Base-by-base conservation (phyloP, 2,113 vertebrate genomes). In the Hippoglossus stenolepis region DNA sequence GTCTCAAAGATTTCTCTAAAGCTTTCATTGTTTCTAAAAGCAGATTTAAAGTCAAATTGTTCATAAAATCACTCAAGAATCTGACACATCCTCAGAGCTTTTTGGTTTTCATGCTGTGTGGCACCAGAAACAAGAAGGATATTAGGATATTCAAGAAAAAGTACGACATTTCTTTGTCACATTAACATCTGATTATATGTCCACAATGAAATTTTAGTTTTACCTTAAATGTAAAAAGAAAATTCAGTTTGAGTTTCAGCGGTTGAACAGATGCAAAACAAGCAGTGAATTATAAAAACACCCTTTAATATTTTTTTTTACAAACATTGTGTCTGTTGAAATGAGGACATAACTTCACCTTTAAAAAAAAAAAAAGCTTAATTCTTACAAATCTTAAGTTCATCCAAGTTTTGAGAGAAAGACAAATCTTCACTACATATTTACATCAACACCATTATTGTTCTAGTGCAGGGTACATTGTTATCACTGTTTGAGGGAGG, bases 341-440 rank as follows among this genome's bases (percentile, higher is more conserved):
- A 72, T 1, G 3, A 75, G 0, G n/a, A 45, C 17, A 28, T 66
- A 15, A 43, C 28, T 21, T 83, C 24, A 54, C 47, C 5, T 63
- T 54, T 63, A 58, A 85, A 53, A 82, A 70, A 81, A 28, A 28
- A 6, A 64, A 82, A 68, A 59, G 35, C 8, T 11, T 23, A 56
- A 64, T 73, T 82, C 69, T 63, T 21, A 69, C 51, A 75, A 75
- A 70, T 14, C 71, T 6, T 67, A 2, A n/a, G 24, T 18, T 77
- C 18, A 74, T 72, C 28, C n/a, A 45, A 11, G 49, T 62, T 61
- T 73, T 80, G 3, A 73, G 14, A 26, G 31, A 58, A 70, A 73
- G 51, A 62, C 10, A 76, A 61, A 75, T 72, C 61, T 20, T 64
- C 63, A 35, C 63, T 40, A 71, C 26, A 68, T 89, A 89, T 87